These are phyloP conservation scores for Aplysina aerophoba DNA, from an alignment of 37 sponge, comb jelly and placozoan species.

Conservation along the genomic window DNA sequence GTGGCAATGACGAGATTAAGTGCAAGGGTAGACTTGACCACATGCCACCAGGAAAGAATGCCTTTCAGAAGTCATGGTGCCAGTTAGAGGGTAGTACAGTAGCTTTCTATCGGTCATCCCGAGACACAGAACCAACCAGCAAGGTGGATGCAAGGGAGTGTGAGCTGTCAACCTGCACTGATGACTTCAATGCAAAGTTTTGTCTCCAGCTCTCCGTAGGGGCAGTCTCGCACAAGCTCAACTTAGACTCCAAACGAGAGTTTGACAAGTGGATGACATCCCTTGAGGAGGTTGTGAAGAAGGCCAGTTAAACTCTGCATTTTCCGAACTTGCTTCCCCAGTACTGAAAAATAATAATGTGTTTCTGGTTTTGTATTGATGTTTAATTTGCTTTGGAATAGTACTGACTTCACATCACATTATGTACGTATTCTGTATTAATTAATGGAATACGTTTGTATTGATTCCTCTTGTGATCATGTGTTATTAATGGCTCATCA, in stretches of 20 bases:
- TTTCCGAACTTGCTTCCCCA: too few species aligned
- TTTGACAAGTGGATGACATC: constrained; percentile 3
- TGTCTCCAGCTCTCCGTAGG: constrained; percentile 20
- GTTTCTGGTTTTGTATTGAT: too few species aligned
- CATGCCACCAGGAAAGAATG: constrained; percentile 13
- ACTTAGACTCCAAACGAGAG: constrained; percentile 19
- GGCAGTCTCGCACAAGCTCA: constrained; percentile 1
- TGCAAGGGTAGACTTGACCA: constrained; percentile 17
- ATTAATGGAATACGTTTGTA: too few species aligned
- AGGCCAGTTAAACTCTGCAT: not conserved
- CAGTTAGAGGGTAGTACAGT: not conserved
- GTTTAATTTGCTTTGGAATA: too few species aligned
- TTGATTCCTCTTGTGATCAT: too few species aligned
- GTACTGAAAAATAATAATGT: too few species aligned
- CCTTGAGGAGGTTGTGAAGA: constrained; percentile 6
- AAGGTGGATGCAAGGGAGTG: constrained; percentile 2
- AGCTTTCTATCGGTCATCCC: constrained; percentile 17
- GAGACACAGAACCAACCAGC: constrained; percentile 1
- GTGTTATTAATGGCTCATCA: too few species aligned
- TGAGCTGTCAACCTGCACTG: not conserved
- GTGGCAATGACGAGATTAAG: not conserved
- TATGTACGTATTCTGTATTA: too few species aligned
- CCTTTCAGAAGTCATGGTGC: constrained; percentile 1
- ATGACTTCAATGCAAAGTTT: constrained; percentile 30
- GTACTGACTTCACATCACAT: too few species aligned